Evolutionary conservation across 1,140 invertebrate species (phyloP), one percentile per base, ranked within the genome.

Genomic region (Macrocentrus cingulum): DNA sequence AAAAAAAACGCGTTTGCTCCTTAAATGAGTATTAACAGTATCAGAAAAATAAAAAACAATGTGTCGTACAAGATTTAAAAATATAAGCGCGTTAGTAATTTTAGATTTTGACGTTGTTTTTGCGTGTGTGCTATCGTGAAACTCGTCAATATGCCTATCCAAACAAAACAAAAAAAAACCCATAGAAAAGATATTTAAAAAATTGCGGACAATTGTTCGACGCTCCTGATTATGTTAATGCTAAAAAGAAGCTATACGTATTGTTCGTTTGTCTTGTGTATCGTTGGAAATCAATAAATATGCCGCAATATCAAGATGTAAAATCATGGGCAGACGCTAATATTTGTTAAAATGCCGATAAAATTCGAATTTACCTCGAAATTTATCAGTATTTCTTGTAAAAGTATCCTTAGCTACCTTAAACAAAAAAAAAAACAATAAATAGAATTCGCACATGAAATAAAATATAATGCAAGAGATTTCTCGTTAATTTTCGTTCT

Each of bases 381-480:
- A n/a, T n/a, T n/a, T n/a, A n/a, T n/a, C n/a, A n/a, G n/a, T n/a
- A n/a, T n/a, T n/a, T n/a, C n/a, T n/a, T 44, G 58, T 45, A 3
- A n/a, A 45, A 36, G 57, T 42, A 65, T 67, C 61, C 63, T 63
- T 66, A 59, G 60, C 61, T 52, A 64, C 66, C 67, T 60, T 50
- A 69, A 57, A 68, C 66, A 68, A 65, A 74, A 56, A 66, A 61
- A 67, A 56, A 61, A 63, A 65, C 65, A 63, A 56, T 56, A 57
- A 50, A 57, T 57, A 19, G 69, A 48, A 16, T 60, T 64, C 63
- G 64, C 59, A 65, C 63, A 65, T 65, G 64, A 69, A 75, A 76
- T 76, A 76, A 76, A 76, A 68, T 76, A 72, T n/a, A n/a, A n/a
- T 76, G 71, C 71, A 75, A 72, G 69, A 58, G 60, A n/a, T n/a